A percentile compares a stretch with the other conserved stretches of the same genome.
phyloP scores from a whole-genome alignment of 2,888 invertebrate genomes.

The Magallana nippona region DNA sequence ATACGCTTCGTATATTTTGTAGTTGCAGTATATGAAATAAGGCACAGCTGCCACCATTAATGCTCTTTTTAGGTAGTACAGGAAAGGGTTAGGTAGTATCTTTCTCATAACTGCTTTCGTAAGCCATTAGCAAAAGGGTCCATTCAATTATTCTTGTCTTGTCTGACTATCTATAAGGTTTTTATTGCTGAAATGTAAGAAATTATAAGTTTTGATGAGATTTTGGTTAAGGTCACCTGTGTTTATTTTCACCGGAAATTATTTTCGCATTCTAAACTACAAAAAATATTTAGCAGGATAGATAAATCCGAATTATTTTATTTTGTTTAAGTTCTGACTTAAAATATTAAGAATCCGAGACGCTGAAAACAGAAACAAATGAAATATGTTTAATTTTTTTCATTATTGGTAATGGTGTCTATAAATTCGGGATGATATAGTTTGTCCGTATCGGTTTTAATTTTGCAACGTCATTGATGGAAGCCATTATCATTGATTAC shows the following conservation, averaged over 20 bases:
- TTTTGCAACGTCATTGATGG: neutral
- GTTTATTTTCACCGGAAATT: neutral
- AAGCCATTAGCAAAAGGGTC: neutral
- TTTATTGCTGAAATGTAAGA: too few species aligned
- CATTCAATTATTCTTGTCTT: too few species aligned
- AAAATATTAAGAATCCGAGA: neutral
- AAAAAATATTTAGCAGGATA: neutral
- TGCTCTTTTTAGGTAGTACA: neutral
- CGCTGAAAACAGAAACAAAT: neutral
- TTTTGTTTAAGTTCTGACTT: neutral
- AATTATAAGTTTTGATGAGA: too few species aligned
- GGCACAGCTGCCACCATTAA: neutral
- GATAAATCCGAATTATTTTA: neutral
- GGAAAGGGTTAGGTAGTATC: neutral
- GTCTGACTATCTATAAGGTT: too few species aligned
- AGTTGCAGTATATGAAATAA: neutral
- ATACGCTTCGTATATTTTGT: neutral
- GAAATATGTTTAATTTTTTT: neutral
- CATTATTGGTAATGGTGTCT: neutral
- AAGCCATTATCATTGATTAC: constrained; percentile 29
- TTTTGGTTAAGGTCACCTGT: neutral
- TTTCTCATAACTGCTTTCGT: neutral
- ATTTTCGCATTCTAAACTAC: neutral
- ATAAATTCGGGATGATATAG: neutral
- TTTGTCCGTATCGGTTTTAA: neutral